These are phyloP conservation scores for Aporophyla lueneburgensis DNA, from an alignment of 2,888 invertebrate species.

Conservation along the genomic window DNA sequence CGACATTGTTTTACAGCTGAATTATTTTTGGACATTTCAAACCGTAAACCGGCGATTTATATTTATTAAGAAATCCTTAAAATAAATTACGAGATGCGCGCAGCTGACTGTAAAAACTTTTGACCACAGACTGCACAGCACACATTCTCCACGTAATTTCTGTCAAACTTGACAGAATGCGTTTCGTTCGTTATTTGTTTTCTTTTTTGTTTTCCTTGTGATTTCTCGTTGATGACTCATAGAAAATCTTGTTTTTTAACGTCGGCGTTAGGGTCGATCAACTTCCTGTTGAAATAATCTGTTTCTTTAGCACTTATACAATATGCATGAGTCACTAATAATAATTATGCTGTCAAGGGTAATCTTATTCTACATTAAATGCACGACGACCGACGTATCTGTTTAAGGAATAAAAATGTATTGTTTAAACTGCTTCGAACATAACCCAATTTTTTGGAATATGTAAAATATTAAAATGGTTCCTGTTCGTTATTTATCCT, in stretches of 20 bases:
- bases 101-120: constrained; percentile 67
- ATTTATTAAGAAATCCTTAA: constrained; percentile 80
- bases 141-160: constrained; percentile 73
- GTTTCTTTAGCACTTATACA: neutral
- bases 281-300: constrained; percentile 8
- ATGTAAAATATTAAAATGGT: too few relatives aligned
- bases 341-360: too few relatives aligned
- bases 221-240: constrained; percentile 45
- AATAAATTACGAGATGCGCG: constrained; percentile 71
- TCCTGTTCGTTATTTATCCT: too few relatives aligned
- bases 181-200: constrained; percentile 34
- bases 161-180: constrained; percentile 56
- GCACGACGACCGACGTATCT: too few relatives aligned
- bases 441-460: too few relatives aligned
- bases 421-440: too few relatives aligned
- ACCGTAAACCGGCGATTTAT: constrained; percentile 72
- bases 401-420: too few relatives aligned
- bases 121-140: constrained; percentile 64
- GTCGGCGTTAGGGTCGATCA: constrained; percentile 4
- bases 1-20: constrained; percentile 86
- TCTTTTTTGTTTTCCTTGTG: neutral
- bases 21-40: constrained; percentile 86
- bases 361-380: too few relatives aligned
- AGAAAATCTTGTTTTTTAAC: constrained; percentile 43
- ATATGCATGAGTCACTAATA: neutral